phyloP scores from a whole-genome alignment of 2,113 vertebrate species.

The Osmerus eperlanus region DNA sequence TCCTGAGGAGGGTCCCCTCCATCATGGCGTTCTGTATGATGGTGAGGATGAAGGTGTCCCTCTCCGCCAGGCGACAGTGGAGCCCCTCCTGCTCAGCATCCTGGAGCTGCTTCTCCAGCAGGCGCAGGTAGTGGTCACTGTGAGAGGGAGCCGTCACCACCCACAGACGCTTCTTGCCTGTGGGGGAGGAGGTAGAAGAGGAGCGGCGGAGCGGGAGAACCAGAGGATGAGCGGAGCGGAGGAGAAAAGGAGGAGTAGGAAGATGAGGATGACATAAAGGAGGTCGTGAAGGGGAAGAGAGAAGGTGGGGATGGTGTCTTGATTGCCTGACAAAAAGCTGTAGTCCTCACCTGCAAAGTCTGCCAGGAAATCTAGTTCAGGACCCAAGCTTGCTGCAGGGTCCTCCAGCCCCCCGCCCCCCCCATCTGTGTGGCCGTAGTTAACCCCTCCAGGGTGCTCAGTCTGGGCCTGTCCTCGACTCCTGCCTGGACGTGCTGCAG shows the following conservation, averaged over 20 bases:
- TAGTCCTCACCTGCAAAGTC: conserved; percentile 66
- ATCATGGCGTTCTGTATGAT: conserved; percentile 78
- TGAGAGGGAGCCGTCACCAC: conserved; percentile 72
- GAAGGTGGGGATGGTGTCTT: no score
- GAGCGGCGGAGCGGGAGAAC: no score
- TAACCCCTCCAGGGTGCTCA: conserved; percentile 36
- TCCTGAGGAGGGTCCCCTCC: conserved; percentile 71
- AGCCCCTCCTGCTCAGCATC: conserved; percentile 65
- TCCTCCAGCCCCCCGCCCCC: conserved; percentile 24
- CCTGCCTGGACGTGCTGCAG: conserved; percentile 30
- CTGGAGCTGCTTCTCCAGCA: conserved; percentile 78
- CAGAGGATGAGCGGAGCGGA: not conserved
- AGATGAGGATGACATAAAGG: no score
- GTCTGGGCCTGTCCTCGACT: conserved; percentile 41
- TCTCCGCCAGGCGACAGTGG: conserved; percentile 72
- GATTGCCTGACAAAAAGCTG: not conserved
- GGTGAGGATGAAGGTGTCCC: conserved; percentile 72
- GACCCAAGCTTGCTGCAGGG: conserved; percentile 31
- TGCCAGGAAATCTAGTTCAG: conserved; percentile 68
- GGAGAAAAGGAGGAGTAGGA: not conserved
- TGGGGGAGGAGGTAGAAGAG: no score
- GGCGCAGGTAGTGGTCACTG: conserved; percentile 68
- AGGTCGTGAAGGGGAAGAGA: no score
- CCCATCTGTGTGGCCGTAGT: conserved; percentile 33
- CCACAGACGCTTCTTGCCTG: conserved; percentile 69